A percentile compares a stretch with the other conserved stretches of the same genome.
Conservation (phyloP, 2,113 vertebrate species). For the Rhegmatorhina hoffmannsi region DNA sequence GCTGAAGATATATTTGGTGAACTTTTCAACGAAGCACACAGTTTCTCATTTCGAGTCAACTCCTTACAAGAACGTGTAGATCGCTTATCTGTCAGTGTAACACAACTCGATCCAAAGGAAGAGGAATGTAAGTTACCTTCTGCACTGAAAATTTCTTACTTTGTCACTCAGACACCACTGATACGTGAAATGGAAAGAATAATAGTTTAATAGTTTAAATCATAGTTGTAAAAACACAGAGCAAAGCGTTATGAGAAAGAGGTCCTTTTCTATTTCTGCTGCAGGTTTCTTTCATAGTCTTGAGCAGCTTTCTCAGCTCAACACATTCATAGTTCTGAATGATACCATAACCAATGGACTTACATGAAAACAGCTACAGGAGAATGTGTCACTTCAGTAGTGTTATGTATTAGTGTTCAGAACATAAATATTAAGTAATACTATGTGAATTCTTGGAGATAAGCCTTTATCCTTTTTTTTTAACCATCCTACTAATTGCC, state of each 20-base stretch:
- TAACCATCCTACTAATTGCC: neutral
- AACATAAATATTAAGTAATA: neutral
- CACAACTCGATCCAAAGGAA: slow-evolving; percentile 97
- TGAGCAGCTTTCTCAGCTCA: neutral
- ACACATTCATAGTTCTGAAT: neutral
- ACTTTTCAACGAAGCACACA: slow-evolving; percentile 97
- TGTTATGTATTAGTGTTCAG: neutral
- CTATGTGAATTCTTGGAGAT: neutral
- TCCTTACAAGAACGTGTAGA: slow-evolving; percentile 98
- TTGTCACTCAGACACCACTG: neutral
- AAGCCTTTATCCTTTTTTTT: neutral
- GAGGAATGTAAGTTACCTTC: slow-evolving; percentile 90
- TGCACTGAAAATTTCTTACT: neutral
- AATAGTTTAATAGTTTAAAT: neutral
- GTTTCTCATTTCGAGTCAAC: slow-evolving; percentile 98
- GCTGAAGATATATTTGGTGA: slow-evolving; percentile 99
- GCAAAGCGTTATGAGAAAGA: neutral
- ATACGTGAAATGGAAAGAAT: neutral
- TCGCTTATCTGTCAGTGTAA: slow-evolving; percentile 96
- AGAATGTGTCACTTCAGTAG: neutral
- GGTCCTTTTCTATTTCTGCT: neutral
- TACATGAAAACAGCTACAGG: neutral
- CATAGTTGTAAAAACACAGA: neutral
- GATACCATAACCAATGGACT: neutral
- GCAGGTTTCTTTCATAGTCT: neutral